Base-by-base conservation (phyloP, 1,140 invertebrate species). In the Antheraea pernyi region DNA sequence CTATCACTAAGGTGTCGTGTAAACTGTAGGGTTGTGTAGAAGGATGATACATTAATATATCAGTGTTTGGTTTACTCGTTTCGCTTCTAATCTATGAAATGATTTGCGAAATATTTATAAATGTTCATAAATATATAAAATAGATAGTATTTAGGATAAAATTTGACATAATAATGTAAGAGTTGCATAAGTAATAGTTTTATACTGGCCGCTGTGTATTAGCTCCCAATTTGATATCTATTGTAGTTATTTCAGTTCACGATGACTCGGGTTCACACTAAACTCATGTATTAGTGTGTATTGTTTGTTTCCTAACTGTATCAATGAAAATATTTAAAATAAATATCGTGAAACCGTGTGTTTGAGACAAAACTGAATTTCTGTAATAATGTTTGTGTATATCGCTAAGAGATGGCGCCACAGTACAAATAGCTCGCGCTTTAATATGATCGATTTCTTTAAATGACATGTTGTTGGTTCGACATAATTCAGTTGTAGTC, bases 101-200 rank as follows among this genome's bases (percentile, higher is more conserved):
- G 65, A 76, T 85, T 85, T 85, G 82, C 84, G 79, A 80, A 74
- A 79, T 73, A 72, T 67, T 70, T 71, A 68, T 72, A 69, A 76
- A 70, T 74, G 75, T 79, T 79, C 69, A 72, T 77, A 78, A 58
- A 76, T 69, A 76, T 65, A 63, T 80, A 72, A 79, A 82, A 71
- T 81, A 81, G 71, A 75, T 83, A 85, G 79, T 39, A 48, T 60
- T 11, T 85, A 86, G 85, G 80, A 22, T 64, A 71, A 71, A 79
- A 71, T 79, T 79, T 67, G 69, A 77, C 70, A 72, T 75, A 67
- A 53, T 53, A 53, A 10, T n/a, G 46, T 82, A 84, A 86, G 76
- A 78, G 73, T 85, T 82, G 81, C 84, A 84, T 88, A 89, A 80
- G 74, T 73, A 75, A 76, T 84, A 82, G 82, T 88, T 88, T 88